phyloP scores from a whole-genome alignment of 1,140 invertebrate species.

The Heterodera carotae region DNA sequence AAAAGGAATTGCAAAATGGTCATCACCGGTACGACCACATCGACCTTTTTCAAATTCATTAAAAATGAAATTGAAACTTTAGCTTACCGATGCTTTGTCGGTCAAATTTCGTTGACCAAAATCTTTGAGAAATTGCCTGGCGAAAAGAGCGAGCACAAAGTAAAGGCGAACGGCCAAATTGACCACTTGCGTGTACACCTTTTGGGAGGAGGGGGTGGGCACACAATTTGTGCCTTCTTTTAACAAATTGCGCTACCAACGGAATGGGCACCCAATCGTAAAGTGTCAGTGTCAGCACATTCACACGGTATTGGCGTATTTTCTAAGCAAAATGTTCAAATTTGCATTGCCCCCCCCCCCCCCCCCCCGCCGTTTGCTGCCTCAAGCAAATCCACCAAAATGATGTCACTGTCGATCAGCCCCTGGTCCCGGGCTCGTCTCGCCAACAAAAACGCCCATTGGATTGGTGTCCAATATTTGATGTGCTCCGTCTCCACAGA shows the following conservation, averaged over 20 bases:
- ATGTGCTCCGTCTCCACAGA: conserved; percentile 44
- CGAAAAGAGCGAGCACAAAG: conserved; percentile 58
- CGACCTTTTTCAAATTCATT: conserved; percentile 40
- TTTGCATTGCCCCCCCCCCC: background rate
- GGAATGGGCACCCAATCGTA: conserved; percentile 63
- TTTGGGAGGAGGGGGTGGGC: no score
- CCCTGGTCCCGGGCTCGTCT: conserved; percentile 51
- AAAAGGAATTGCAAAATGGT: conserved; percentile 57
- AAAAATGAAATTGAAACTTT: background rate
- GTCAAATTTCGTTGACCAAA: conserved; percentile 19
- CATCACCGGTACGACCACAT: conserved; percentile 60
- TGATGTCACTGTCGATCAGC: conserved; percentile 55
- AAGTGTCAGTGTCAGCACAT: conserved; percentile 57
- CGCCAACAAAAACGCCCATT: conserved; percentile 60
- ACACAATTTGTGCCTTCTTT: conserved; percentile 46
- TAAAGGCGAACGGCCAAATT: conserved; percentile 57
- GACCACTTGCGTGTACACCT: conserved; percentile 58
- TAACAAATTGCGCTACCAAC: conserved; percentile 38
- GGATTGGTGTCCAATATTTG: conserved; percentile 62
- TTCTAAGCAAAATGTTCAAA: conserved; percentile 52
- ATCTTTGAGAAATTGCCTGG: conserved; percentile 55
- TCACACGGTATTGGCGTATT: conserved; percentile 57
- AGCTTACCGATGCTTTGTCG: conserved; percentile 7
- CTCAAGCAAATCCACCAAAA: conserved; percentile 56
- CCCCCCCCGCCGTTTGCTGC: no score